Evolutionary conservation across 2,113 vertebrate genomes (phyloP), one percentile per base, ranked within the genome.

Genomic region (Girardinichthys multiradiatus): DNA sequence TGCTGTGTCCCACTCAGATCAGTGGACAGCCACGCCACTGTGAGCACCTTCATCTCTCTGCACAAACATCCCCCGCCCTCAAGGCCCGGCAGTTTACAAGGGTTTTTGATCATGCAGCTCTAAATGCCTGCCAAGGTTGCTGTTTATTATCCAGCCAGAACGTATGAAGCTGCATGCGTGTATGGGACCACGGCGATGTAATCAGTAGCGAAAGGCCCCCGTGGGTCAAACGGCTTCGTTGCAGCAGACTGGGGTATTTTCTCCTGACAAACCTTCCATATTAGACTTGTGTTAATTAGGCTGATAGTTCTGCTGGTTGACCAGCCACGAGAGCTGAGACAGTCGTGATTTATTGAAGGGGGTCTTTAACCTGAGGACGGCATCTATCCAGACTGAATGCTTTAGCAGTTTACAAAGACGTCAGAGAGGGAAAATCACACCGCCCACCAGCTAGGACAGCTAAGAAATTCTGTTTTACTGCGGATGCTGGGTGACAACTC

Each of bases 371-470:
- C 59, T 57, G 45, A 67, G 62, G 51, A 83, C 0, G 71, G 71
- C 37, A 72, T 85, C 72, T 57, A 65, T 82, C 71, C 4, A 65
- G 70, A 29, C 27, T 74, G 61, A 81, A 83, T 39, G 88, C 80
- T 71, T 81, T 80, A 68, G 68, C 60, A 19, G 76, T 57, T 76
- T 30, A 5, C 35, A 51, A n/a, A 27, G 4, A 78, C 57, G 62
- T 64, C 33, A 68, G 72, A 74, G 78, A 81, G 87, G 79, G 71
- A 85, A 84, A 87, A 73, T 81, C 80, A 84, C 84, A 84, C 78
- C 82, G 15, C 72, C 76, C 80, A 79, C 77, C 30, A 42, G 69
- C 72, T 81, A 68, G 48, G 24, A 67, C 30, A 57, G 29, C 74
- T 45, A 74, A 28, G 51, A 70, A 76, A 73, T 59, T 35, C 17